phyloP scores from a whole-genome alignment of 2,797 vertebrate species.

The Arctocebus calabarensis region DNA sequence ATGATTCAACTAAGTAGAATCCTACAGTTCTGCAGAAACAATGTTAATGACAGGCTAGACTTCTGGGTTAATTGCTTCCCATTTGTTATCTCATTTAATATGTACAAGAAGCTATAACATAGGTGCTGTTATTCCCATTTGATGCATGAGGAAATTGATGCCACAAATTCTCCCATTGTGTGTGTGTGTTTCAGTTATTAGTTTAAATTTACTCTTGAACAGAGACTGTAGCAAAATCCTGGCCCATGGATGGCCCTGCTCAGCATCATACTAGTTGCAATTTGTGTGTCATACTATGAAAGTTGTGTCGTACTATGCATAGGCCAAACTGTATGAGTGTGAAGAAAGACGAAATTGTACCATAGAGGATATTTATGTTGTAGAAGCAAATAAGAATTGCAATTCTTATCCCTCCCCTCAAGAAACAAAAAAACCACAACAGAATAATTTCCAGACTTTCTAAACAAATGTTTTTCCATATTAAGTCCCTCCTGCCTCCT shows the following conservation, averaged over 20 bases:
- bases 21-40: slow-evolving; percentile 34
- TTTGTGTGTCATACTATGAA: not conserved
- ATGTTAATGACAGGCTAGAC: not conserved
- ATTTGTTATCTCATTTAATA: slow-evolving; percentile 28
- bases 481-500: slow-evolving; percentile 58
- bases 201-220: slow-evolving; percentile 38
- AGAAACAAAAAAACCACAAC: not conserved
- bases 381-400: slow-evolving; percentile 43
- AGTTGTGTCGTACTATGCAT: not conserved
- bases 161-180: not conserved
- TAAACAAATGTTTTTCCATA: slow-evolving; percentile 57
- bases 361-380: slow-evolving; percentile 42
- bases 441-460: slow-evolving; percentile 58
- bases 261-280: not conserved
- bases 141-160: slow-evolving; percentile 6
- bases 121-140: not conserved
- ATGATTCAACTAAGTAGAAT: slow-evolving; percentile 39
- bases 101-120: not conserved
- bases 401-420: slow-evolving; percentile 5
- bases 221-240: slow-evolving; percentile 18
- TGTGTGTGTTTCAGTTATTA: not conserved
- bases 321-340: not conserved
- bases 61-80: not conserved
- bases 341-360: slow-evolving; percentile 5
- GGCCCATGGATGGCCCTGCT: slow-evolving; percentile 16